These are phyloP conservation scores for Otus sunia DNA, from an alignment of 2,113 vertebrate genomes.

Conservation along the genomic window DNA sequence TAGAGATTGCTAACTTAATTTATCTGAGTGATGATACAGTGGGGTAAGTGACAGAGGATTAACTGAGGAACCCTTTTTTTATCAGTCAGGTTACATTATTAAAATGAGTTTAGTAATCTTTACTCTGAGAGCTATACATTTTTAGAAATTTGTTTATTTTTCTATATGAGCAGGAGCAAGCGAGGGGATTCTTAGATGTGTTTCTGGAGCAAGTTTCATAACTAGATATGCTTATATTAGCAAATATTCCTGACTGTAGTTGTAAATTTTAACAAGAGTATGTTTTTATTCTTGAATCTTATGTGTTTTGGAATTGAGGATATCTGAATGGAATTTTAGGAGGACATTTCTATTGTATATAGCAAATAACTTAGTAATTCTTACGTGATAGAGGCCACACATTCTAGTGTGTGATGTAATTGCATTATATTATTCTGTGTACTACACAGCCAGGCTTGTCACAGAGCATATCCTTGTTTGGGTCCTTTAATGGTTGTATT, in stretches of 20 bases:
- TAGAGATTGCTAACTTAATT: slow-evolving; percentile 24
- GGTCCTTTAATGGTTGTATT: not conserved
- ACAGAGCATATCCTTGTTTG: not conserved
- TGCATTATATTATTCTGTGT: not conserved
- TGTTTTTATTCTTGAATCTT: not conserved
- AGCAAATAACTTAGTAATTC: not conserved
- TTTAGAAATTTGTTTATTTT: not conserved
- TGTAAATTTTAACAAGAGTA: not conserved
- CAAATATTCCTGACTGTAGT: not conserved
- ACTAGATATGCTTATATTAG: not conserved
- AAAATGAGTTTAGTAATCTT: not conserved
- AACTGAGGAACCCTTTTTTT: not conserved
- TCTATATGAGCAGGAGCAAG: not conserved
- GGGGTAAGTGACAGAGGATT: slow-evolving; percentile 1
- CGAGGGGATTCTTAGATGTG: accelerated
- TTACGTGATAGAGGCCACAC: not conserved
- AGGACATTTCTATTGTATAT: not conserved
- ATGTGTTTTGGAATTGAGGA: not conserved
- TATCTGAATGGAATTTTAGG: not conserved
- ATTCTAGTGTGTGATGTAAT: not conserved
- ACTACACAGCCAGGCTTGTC: not conserved
- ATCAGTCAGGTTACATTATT: slow-evolving; percentile 5
- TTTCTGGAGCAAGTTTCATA: not conserved
- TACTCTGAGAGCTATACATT: not conserved
- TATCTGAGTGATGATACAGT: slow-evolving; percentile 19